Evolutionary conservation across 1,140 invertebrate species (phyloP).

Genomic region (Habropoda laboriosa): DNA sequence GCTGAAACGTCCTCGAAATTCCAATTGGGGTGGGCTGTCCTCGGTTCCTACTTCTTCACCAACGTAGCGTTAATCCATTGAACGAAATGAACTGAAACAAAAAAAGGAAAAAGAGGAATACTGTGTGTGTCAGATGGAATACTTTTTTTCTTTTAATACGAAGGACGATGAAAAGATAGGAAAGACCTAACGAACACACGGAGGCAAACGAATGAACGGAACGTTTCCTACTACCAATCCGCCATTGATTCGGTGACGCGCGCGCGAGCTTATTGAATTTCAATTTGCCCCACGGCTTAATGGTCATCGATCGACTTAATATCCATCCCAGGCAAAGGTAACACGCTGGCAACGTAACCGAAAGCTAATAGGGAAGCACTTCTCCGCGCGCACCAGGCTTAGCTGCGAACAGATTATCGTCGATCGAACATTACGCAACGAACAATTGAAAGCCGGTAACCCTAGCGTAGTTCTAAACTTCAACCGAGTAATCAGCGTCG

Average conservation of each 20-base stretch:
- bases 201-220: background rate
- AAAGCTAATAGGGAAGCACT: slow-evolving; percentile 57
- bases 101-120: background rate
- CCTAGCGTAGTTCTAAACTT: slow-evolving; percentile 32
- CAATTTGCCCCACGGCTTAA: slow-evolving; percentile 45
- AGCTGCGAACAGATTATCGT: slow-evolving; percentile 51
- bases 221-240: background rate
- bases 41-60: background rate
- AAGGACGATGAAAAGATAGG: no score
- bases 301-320: slow-evolving; percentile 47
- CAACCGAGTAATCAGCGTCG: slow-evolving; percentile 27
- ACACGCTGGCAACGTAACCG: slow-evolving; percentile 47
- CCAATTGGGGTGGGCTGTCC: background rate
- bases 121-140: no score
- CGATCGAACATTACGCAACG: slow-evolving; percentile 53
- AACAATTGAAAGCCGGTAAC: slow-evolving; percentile 34
- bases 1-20: background rate
- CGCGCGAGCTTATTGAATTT: slow-evolving; percentile 50
- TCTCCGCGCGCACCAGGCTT: slow-evolving; percentile 31
- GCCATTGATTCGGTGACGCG: slow-evolving; percentile 27
- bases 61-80: slow-evolving; percentile 32
- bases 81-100: slow-evolving; percentile 39
- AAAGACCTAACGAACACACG: background rate
- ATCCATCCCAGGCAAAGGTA: slow-evolving; percentile 31
- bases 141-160: no score